A percentile compares a stretch with the other conserved stretches of the same genome.
Conservation (phyloP, 1,140 invertebrate species). For the Megathymus violae region DNA sequence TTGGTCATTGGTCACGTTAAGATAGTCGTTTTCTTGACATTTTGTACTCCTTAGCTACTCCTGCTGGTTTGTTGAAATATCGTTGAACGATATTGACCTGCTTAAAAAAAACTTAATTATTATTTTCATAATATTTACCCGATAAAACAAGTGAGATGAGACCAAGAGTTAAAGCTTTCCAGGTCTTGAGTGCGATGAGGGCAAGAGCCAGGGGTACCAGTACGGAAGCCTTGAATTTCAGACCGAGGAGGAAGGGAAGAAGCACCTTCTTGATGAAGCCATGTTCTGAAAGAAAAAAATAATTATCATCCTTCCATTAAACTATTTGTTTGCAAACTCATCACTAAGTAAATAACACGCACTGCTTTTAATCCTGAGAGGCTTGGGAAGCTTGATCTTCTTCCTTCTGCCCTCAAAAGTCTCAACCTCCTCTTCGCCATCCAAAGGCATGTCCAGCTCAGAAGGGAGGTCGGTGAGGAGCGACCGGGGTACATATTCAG, state of each 20-base stretch:
- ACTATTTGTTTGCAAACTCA: constrained; percentile 17
- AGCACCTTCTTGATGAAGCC: constrained; percentile 93
- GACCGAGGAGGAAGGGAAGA: constrained; percentile 91
- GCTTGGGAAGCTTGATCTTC: constrained; percentile 79
- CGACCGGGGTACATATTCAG: constrained; percentile 87
- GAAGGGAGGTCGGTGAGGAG: constrained; percentile 87
- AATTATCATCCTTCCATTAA: constrained; percentile 13
- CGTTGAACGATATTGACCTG: neutral
- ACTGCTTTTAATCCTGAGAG: constrained; percentile 80
- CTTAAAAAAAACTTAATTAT: neutral
- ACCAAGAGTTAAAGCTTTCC: constrained; percentile 93
- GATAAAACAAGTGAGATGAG: constrained; percentile 92
- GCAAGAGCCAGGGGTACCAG: constrained; percentile 91
- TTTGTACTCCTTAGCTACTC: no score
- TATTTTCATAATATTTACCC: constrained; percentile 51
- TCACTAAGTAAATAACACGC: constrained; percentile 36
- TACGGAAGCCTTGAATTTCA: constrained; percentile 93
- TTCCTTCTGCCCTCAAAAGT: constrained; percentile 79
- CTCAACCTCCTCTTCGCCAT: constrained; percentile 86
- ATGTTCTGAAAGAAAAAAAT: constrained; percentile 84
- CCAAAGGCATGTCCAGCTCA: constrained; percentile 87
- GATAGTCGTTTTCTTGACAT: no score
- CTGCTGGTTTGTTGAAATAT: no score
- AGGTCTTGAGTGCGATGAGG: constrained; percentile 92
- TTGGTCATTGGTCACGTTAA: no score